Conservation (phyloP, 2,888 invertebrate genomes). For the Koerneria pararmatus region DNA sequence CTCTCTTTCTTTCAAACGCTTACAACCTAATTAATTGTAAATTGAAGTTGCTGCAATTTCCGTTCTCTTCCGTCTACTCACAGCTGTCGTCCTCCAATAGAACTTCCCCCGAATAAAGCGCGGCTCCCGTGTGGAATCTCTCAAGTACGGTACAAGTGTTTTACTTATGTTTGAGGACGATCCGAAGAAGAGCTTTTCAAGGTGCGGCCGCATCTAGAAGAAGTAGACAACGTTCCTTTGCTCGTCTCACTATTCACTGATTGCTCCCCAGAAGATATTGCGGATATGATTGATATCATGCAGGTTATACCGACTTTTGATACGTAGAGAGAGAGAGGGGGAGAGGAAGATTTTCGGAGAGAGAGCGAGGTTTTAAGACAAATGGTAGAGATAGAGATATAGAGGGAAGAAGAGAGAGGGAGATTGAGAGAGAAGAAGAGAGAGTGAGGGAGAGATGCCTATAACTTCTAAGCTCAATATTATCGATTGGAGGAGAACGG, state of each 20-base stretch:
- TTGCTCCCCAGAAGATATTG: conserved; percentile 84
- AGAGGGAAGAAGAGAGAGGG: background rate
- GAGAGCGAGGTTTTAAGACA: background rate
- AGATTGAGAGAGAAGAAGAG: background rate
- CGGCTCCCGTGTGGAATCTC: conserved; percentile 85
- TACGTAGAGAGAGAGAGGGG: background rate
- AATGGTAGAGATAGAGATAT: background rate
- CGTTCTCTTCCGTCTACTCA: too few species aligned
- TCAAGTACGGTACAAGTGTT: conserved; percentile 68
- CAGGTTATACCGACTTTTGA: conserved; percentile 63
- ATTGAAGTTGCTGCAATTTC: too few species aligned
- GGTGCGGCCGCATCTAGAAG: conserved; percentile 69
- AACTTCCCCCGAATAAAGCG: conserved; percentile 34
- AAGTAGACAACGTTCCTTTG: conserved; percentile 91
- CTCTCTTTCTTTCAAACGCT: too few species aligned
- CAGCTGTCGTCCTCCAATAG: too few species aligned
- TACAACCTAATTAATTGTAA: too few species aligned
- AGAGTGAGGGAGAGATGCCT: background rate
- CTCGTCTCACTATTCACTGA: conserved; percentile 95
- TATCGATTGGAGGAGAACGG: conserved; percentile 71
- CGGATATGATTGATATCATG: conserved; percentile 85
- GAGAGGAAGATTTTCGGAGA: background rate
- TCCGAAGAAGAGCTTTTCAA: too few species aligned
- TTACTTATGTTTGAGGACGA: too few species aligned
- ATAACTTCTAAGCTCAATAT: background rate